Conservation (phyloP, 2,113 vertebrate species). For the Hydrolagus affinis region DNA sequence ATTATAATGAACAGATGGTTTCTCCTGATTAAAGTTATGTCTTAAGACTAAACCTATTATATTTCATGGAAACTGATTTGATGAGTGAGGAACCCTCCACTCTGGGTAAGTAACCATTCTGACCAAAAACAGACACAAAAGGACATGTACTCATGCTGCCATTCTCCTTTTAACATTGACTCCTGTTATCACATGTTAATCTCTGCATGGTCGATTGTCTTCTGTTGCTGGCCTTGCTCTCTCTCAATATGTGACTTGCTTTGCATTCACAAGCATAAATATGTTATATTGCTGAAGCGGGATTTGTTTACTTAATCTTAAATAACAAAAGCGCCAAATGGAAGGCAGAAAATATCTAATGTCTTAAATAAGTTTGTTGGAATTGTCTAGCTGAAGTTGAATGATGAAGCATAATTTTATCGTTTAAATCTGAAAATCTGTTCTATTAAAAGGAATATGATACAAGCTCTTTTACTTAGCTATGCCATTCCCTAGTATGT, state of each 20-base stretch:
- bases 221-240: slow-evolving; percentile 37
- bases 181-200: slow-evolving; percentile 2
- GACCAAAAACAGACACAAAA: not conserved
- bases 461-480: not conserved
- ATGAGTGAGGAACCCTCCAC: not conserved
- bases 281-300: slow-evolving; percentile 42
- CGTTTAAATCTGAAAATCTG: not conserved
- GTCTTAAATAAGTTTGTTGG: not conserved
- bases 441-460: not conserved
- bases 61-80: not conserved
- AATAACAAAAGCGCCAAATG: slow-evolving; percentile 36
- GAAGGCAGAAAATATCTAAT: slow-evolving; percentile 16
- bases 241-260: slow-evolving; percentile 50
- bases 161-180: not conserved
- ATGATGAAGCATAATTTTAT: not conserved
- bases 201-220: slow-evolving; percentile 55
- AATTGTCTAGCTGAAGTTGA: not conserved
- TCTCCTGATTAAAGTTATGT: not conserved
- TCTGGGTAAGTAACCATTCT: not conserved
- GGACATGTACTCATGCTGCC: not conserved
- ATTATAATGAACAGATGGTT: not conserved
- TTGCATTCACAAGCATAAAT: slow-evolving; percentile 38
- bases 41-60: not conserved
- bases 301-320: slow-evolving; percentile 36
- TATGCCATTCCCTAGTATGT: not conserved